Base-by-base conservation (phyloP, 2,113 vertebrate genomes). In the Hydropotes inermis region DNA sequence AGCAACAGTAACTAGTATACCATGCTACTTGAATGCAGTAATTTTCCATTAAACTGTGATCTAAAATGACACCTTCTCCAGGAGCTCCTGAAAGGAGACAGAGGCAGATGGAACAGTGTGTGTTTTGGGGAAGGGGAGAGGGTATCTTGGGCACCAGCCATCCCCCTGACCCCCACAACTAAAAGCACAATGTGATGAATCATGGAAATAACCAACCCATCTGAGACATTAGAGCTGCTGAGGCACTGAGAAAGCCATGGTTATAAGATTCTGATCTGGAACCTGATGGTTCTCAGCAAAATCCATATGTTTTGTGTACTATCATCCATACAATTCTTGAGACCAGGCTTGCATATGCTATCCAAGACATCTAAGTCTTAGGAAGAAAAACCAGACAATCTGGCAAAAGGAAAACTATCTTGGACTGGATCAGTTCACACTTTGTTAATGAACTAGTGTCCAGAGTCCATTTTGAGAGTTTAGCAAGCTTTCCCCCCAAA, bases 1-100 rank as follows among this genome's bases (percentile, higher is more conserved):
- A 47, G n/a, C 86, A 92, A 93, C 2, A 67, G 94, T 47, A 83
- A 93, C 33, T 52, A 58, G 60, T 39, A 64, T 45, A 95, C 88
- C 81, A 88, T 5, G 61, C 55, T n/a, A 55, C 70, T 64, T 45
- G 70, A 86, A 89, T 58, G 87, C 36, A 89, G 74, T 55, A 89
- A 89, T 87, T 97, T 97, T 92, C 79, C 94, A 96, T 12, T 25
- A 90, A 96, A 60, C 33, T 55, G 7, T 93, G 92, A 92, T 96
- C 81, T 93, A 87, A 85, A 55, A 76, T 33, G 57, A 92, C 64
- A 92, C 45, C 52, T 95, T 95, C 67, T 84, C 88, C 17, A 81
- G 50, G 21, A 97, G 87, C 70, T 95, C 84, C 87, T 45, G 82
- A 67, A 87, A 89, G 82, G 81, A 84, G 52, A 79, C 50, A 33